Percentiles rank a stretch among this genome's conserved stretches.
Conservation (phyloP, 2,113 vertebrate species). For the Enhydra lutris region DNA sequence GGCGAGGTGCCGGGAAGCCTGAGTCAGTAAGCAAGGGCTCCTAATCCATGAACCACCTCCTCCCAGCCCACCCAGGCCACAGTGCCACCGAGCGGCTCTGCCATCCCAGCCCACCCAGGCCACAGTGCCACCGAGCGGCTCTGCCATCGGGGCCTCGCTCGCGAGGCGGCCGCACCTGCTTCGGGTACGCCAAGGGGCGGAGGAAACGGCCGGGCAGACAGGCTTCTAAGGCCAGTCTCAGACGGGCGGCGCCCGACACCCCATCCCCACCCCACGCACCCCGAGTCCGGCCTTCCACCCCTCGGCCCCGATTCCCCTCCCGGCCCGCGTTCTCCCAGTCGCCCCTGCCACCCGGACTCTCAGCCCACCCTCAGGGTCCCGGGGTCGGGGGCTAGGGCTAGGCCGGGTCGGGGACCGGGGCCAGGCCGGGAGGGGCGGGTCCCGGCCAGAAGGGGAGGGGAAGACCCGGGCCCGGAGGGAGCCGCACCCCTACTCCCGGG, state of each 20-base stretch:
- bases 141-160: not conserved
- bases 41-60: not conserved
- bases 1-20: not conserved
- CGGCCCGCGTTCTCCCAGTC: not conserved
- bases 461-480: not conserved
- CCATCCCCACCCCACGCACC: not conserved
- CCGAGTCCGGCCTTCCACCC: not conserved
- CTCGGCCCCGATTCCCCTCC: too few relatives aligned
- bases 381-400: too few relatives aligned
- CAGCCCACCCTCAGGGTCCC: not conserved
- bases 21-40: not conserved
- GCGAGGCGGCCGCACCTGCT: not conserved
- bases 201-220: conserved; percentile 4
- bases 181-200: not conserved
- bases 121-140: not conserved
- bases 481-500: not conserved
- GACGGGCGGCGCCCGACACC: not conserved
- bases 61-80: not conserved
- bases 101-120: not conserved
- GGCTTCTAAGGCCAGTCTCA: conserved; percentile 11
- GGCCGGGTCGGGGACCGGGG: not conserved
- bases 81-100: not conserved
- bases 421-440: not conserved
- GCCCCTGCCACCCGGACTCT: not conserved
- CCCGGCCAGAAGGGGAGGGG: not conserved